Evolutionary conservation across 1,140 invertebrate genomes (phyloP).

Genomic region (Hylaeus volcanicus): DNA sequence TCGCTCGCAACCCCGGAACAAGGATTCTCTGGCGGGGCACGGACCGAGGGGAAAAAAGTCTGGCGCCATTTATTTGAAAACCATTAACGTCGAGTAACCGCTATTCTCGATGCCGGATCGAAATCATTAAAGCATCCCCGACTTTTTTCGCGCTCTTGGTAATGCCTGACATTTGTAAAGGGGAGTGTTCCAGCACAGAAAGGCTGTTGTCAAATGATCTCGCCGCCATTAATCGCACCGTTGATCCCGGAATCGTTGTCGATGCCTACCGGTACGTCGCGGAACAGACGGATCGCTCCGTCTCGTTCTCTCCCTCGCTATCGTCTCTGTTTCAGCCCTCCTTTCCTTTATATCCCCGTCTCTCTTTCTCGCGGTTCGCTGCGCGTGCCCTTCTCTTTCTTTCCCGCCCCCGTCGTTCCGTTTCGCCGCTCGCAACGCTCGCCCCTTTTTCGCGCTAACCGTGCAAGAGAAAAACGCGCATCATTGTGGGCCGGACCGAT

Average conservation of each 20-base stretch:
- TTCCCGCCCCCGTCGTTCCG: background rate
- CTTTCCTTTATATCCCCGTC: background rate
- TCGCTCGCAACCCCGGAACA: constrained; percentile 34
- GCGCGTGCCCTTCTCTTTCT: background rate
- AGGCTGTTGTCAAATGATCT: constrained; percentile 50
- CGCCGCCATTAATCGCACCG: constrained; percentile 56
- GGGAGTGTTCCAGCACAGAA: constrained; percentile 25
- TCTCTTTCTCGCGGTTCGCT: background rate
- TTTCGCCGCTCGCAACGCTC: background rate
- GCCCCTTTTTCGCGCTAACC: background rate
- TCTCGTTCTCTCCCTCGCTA: background rate
- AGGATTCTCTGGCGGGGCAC: constrained; percentile 1
- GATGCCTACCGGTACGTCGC: constrained; percentile 38
- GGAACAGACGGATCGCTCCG: constrained; percentile 6
- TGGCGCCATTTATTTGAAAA: constrained; percentile 18
- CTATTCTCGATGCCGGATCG: constrained; percentile 14
- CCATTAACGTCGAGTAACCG: constrained; percentile 31
- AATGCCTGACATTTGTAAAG: constrained; percentile 36
- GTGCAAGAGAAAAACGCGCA: constrained; percentile 50
- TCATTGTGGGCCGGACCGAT: constrained; percentile 69
- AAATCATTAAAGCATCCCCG: constrained; percentile 26
- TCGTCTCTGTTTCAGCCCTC: background rate
- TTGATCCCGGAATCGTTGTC: constrained; percentile 55
- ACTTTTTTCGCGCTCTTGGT: constrained; percentile 2
- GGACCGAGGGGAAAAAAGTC: background rate